A percentile compares a stretch with the other conserved stretches of the same genome.
phyloP scores from a whole-genome alignment of 2,113 vertebrate species.

The Rhinogobius similis region DNA sequence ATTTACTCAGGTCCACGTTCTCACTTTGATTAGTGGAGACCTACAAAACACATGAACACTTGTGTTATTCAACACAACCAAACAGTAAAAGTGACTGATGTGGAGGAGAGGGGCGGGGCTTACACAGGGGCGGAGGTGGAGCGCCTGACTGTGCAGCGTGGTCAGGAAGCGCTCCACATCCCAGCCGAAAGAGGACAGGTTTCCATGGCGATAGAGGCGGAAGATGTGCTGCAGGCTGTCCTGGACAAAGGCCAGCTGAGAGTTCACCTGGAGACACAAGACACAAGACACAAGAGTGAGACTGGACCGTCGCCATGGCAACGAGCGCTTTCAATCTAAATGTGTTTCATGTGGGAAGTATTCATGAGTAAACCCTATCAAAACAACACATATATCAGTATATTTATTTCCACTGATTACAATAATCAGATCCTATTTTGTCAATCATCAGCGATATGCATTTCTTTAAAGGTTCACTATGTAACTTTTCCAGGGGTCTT shows the following conservation, averaged over 20 bases:
- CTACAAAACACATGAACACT: neutral
- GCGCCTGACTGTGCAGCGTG: neutral
- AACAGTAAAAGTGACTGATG: neutral
- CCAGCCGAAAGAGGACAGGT: neutral
- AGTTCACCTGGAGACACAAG: neutral
- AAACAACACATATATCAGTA: no score
- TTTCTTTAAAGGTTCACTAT: no score
- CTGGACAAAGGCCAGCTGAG: slow-evolving; percentile 1
- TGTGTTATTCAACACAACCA: neutral
- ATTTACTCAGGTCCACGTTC: neutral
- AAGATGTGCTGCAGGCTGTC: neutral
- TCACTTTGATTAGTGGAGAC: neutral
- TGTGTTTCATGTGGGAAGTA: no score
- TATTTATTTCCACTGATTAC: no score
- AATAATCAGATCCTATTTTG: no score
- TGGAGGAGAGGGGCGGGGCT: neutral
- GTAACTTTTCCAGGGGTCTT: no score
- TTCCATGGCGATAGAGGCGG: neutral
- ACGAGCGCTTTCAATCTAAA: no score
- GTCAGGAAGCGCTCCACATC: neutral
- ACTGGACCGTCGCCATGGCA: no score
- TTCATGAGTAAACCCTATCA: no score
- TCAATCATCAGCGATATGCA: no score
- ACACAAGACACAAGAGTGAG: no score
- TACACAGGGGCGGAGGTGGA: neutral